Percentiles rank a stretch among this genome's conserved stretches.
These are phyloP conservation scores for Holcopasites calliopsidis DNA, from an alignment of 1,140 invertebrate genomes.

Conservation along the genomic window DNA sequence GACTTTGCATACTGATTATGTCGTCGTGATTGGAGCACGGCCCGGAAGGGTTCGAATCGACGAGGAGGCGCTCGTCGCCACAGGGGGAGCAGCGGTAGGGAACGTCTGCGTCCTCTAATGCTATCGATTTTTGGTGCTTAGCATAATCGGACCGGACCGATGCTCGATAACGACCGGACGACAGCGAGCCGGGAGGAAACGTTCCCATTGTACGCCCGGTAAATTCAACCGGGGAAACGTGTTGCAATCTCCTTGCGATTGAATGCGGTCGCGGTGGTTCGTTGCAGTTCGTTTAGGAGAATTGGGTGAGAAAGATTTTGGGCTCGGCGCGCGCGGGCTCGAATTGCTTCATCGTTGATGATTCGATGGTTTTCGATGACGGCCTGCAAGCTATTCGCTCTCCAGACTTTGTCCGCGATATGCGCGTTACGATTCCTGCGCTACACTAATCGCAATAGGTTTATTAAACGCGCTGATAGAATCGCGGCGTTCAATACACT, in stretches of 20 bases:
- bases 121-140: slow-evolving; percentile 77
- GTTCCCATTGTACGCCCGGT: slow-evolving; percentile 54
- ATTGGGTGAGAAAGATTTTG: background rate
- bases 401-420: too few species aligned
- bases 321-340: too few species aligned
- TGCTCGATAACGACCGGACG: slow-evolving; percentile 58
- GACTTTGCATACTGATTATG: slow-evolving; percentile 70
- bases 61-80: slow-evolving; percentile 55
- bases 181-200: slow-evolving; percentile 52
- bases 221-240: slow-evolving; percentile 40
- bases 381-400: too few species aligned
- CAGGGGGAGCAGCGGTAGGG: slow-evolving; percentile 21
- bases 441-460: slow-evolving; percentile 51
- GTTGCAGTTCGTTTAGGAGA: background rate
- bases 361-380: too few species aligned
- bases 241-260: background rate
- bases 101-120: slow-evolving; percentile 66
- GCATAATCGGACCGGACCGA: slow-evolving; percentile 72
- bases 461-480: slow-evolving; percentile 44
- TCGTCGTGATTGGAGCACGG: slow-evolving; percentile 58
- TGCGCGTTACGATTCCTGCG: too few species aligned
- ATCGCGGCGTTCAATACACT: slow-evolving; percentile 46
- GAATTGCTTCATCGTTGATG: too few species aligned
- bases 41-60: slow-evolving; percentile 64
- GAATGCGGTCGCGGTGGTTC: background rate